Evolutionary conservation across 2,113 vertebrate genomes (phyloP).

Genomic region (Cavia porcellus): DNA sequence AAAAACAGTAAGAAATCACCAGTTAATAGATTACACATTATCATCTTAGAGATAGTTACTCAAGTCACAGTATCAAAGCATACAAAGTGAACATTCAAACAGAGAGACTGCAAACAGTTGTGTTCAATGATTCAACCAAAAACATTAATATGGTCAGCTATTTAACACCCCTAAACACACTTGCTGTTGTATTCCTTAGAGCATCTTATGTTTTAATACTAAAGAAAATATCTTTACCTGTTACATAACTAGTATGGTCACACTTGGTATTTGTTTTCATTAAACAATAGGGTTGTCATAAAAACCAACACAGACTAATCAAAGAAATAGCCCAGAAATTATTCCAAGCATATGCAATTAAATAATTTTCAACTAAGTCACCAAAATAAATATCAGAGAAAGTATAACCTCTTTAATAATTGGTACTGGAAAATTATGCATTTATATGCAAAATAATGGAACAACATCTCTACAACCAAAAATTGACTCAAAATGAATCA

Average conservation of each 20-base stretch:
- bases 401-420: neutral
- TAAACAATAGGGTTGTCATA: neutral
- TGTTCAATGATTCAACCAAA: no score
- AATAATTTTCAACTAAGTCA: neutral
- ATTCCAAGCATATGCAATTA: neutral
- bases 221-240: neutral
- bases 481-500: neutral
- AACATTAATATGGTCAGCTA: no score
- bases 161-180: no score
- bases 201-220: neutral
- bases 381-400: neutral
- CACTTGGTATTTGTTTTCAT: neutral
- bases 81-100: no score
- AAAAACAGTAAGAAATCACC: no score
- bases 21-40: no score
- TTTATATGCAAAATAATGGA: neutral
- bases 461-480: neutral
- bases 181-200: no score
- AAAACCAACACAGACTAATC: neutral
- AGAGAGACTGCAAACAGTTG: no score
- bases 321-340: neutral
- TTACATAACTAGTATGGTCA: neutral
- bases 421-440: neutral
- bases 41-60: no score
- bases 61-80: no score